Percentiles rank a stretch among this genome's conserved stretches.
Evolutionary conservation across 2,113 vertebrate species (phyloP).

Genomic region (Nicator chloris): DNA sequence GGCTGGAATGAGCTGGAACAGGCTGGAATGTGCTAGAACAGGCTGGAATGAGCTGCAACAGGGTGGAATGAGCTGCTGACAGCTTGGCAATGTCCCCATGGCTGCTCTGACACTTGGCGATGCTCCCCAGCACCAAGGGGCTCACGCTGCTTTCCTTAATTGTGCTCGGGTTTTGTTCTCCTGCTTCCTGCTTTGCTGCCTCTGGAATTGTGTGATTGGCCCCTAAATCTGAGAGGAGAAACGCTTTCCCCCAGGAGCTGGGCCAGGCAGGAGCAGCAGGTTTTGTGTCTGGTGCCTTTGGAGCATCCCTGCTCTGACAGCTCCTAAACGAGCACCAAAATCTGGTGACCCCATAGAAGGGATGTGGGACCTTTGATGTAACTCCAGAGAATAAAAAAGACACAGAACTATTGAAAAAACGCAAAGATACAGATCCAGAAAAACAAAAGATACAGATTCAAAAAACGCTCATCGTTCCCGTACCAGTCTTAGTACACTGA

Average conservation of each 20-base stretch:
- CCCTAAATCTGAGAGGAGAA: neutral
- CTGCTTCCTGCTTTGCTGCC: accelerated
- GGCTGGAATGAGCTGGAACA: neutral
- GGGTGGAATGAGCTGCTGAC: neutral
- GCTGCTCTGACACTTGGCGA: neutral
- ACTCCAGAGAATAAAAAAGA: neutral
- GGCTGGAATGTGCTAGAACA: neutral
- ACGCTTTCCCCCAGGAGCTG: neutral
- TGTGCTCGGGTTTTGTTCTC: neutral
- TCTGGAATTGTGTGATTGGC: neutral
- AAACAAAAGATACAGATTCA: neutral
- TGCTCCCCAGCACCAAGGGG: neutral
- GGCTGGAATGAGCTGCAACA: neutral
- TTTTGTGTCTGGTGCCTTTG: neutral
- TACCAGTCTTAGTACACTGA: too few relatives aligned
- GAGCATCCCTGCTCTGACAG: neutral
- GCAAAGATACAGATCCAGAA: neutral
- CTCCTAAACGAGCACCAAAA: neutral
- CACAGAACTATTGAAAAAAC: neutral
- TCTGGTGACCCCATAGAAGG: neutral
- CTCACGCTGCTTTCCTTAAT: neutral
- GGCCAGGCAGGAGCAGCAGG: neutral
- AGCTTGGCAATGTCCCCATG: accelerated
- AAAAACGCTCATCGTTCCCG: too few relatives aligned
- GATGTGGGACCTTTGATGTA: neutral